Evolutionary conservation across 2,113 vertebrate species (phyloP).

Genomic region (Brachypteracias leptosomus): DNA sequence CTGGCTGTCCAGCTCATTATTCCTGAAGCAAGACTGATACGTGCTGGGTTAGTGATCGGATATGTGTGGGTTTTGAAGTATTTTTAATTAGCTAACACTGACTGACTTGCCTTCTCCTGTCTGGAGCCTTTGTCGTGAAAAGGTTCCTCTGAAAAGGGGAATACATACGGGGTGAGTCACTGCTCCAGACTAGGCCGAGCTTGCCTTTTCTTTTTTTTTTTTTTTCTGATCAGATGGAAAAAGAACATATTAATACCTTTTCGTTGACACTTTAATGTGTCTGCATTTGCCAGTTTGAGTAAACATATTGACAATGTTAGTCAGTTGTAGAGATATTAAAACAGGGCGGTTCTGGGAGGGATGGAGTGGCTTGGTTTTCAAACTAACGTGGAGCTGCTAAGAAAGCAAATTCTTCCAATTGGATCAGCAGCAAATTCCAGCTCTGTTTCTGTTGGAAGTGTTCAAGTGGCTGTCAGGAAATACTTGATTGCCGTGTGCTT

Average conservation of each 20-base stretch:
- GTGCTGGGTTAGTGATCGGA: background rate
- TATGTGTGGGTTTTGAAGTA: background rate
- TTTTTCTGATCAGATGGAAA: background rate
- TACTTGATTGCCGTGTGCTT: background rate
- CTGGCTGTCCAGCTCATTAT: background rate
- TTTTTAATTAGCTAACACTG: background rate
- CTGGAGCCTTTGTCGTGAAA: background rate
- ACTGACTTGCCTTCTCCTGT: background rate
- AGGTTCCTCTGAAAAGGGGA: background rate
- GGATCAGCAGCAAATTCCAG: slow-evolving; percentile 45
- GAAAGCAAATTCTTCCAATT: slow-evolving; percentile 33
- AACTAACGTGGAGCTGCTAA: background rate
- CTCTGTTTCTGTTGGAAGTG: slow-evolving; percentile 56
- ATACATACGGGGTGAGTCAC: background rate
- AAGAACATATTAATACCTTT: background rate
- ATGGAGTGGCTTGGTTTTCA: background rate
- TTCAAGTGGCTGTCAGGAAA: background rate
- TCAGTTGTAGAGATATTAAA: background rate
- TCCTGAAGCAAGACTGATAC: background rate
- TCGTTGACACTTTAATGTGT: background rate
- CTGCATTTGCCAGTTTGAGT: background rate
- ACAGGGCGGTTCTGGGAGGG: background rate
- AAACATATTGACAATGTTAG: background rate
- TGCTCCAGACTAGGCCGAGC: background rate
- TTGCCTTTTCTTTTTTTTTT: background rate